Conservation (phyloP, 2,797 vertebrate genomes). For the Erithacus rubecula region DNA sequence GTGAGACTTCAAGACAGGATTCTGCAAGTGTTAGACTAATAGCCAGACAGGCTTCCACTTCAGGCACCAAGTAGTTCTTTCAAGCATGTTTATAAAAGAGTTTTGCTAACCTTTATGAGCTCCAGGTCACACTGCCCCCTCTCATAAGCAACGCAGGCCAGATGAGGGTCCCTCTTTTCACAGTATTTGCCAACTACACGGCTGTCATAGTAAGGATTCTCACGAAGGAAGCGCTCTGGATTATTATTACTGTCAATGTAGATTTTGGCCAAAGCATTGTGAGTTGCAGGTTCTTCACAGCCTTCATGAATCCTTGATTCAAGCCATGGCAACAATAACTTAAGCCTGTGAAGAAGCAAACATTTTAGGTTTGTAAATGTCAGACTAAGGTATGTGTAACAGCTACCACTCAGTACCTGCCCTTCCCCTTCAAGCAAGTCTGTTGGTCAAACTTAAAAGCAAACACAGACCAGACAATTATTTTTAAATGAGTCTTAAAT, state of each 20-base stretch:
- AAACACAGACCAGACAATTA: background rate
- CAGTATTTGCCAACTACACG: slow-evolving; percentile 93
- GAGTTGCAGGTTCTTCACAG: slow-evolving; percentile 92
- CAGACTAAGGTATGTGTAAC: background rate
- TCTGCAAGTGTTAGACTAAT: background rate
- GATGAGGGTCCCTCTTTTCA: slow-evolving; percentile 93
- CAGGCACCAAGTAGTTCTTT: background rate
- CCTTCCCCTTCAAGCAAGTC: background rate
- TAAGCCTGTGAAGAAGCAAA: slow-evolving; percentile 79
- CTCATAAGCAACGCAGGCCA: slow-evolving; percentile 93
- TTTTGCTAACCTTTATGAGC: slow-evolving; percentile 86
- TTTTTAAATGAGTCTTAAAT: background rate
- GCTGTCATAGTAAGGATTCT: slow-evolving; percentile 92
- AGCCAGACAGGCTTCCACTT: background rate
- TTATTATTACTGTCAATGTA: slow-evolving; percentile 97
- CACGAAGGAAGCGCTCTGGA: slow-evolving; percentile 89
- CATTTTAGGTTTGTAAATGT: background rate
- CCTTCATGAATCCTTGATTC: slow-evolving; percentile 93
- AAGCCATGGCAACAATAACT: slow-evolving; percentile 91
- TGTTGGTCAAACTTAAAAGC: background rate
- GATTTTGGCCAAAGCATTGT: slow-evolving; percentile 94
- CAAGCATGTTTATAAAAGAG: background rate
- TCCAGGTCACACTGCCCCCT: slow-evolving; percentile 92
- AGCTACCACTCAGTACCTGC: background rate
- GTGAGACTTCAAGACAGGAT: background rate